phyloP scores from a whole-genome alignment of 2,888 invertebrate species.

The Chymomyza fuscimana region DNA sequence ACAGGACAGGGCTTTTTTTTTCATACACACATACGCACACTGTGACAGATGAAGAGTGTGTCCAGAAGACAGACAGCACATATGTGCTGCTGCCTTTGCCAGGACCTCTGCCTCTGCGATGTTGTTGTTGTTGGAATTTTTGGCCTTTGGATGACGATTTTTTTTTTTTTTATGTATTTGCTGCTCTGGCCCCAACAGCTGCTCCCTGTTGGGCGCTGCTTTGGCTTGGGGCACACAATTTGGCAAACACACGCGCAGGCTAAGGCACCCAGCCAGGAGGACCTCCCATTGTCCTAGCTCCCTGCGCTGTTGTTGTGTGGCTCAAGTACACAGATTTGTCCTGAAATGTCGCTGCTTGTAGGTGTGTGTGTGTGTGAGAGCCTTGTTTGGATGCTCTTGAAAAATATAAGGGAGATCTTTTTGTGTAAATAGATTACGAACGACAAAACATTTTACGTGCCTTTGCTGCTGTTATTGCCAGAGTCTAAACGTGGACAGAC shows the following conservation, averaged over 20 bases:
- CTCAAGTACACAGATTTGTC: slow-evolving; percentile 27
- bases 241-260: slow-evolving; percentile 38
- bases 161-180: slow-evolving; percentile 10
- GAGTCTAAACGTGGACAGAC: background rate
- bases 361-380: slow-evolving; percentile 13
- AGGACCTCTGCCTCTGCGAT: slow-evolving; percentile 37
- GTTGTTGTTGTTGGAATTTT: slow-evolving; percentile 18
- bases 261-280: background rate
- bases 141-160: background rate
- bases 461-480: slow-evolving; percentile 14
- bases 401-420: slow-evolving; percentile 51
- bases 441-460: slow-evolving; percentile 75
- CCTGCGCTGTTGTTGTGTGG: background rate
- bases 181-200: slow-evolving; percentile 26
- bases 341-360: slow-evolving; percentile 35
- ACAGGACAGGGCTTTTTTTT: background rate
- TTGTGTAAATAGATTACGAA: slow-evolving; percentile 77
- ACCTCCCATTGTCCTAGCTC: background rate
- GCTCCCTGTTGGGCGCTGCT: slow-evolving; percentile 15
- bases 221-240: slow-evolving; percentile 29
- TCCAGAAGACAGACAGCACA: background rate
- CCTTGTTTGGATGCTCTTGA: slow-evolving; percentile 56
- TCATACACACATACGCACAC: background rate
- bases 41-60: background rate
- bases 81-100: slow-evolving; percentile 24